phyloP scores from a whole-genome alignment of 2,113 vertebrate species.

The Eptesicus fuscus region DNA sequence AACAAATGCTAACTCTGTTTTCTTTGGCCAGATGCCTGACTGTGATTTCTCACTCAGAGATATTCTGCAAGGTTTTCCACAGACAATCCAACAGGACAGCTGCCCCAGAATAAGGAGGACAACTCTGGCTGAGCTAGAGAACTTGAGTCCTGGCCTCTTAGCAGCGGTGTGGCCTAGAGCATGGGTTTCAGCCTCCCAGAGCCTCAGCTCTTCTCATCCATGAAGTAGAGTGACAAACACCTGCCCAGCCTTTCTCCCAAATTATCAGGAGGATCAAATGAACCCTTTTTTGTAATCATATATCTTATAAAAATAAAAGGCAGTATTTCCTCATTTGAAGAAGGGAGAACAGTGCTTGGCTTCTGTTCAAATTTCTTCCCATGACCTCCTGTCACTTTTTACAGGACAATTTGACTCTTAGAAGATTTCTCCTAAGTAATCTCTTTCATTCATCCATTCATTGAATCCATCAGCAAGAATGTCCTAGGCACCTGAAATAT shows the following conservation, averaged over 20 bases:
- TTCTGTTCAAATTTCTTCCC: neutral
- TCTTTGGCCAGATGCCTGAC: neutral
- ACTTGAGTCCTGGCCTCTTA: neutral
- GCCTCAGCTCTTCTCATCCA: neutral
- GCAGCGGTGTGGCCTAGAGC: neutral
- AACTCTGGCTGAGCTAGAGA: neutral
- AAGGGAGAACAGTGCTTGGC: neutral
- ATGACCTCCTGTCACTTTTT: neutral
- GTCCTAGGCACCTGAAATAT: neutral
- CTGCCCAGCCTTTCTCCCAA: neutral
- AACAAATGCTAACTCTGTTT: neutral
- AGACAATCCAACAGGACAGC: neutral
- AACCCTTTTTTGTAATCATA: neutral
- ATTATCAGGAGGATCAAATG: neutral
- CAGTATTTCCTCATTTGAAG: neutral
- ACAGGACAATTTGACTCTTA: neutral
- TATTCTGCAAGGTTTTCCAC: neutral
- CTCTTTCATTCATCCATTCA: neutral
- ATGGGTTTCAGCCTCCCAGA: neutral
- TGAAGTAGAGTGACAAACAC: neutral
- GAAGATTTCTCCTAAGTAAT: neutral
- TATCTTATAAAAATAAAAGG: neutral
- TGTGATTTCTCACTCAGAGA: neutral
- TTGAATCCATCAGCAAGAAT: neutral
- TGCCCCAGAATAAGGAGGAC: neutral